Percentiles rank a stretch among this genome's conserved stretches.
phyloP scores from a whole-genome alignment of 1,140 invertebrate species.

The Trinorchestia longiramus region DNA sequence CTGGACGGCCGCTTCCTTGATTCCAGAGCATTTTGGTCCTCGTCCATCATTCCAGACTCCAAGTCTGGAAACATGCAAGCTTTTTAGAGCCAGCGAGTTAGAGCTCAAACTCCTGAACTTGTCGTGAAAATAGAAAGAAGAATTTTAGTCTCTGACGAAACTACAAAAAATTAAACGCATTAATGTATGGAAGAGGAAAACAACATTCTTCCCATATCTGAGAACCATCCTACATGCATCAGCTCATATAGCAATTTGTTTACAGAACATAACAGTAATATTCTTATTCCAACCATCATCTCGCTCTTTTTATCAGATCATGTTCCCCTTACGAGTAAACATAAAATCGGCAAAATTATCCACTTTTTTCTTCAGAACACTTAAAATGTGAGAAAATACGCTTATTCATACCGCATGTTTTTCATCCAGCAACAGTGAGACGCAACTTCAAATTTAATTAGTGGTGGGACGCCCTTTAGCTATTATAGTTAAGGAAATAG shows the following conservation, averaged over 20 bases:
- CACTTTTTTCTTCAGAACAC: no score
- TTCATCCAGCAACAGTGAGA: no score
- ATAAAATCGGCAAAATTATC: no score
- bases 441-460: no score
- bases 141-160: background rate
- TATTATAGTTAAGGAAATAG: no score
- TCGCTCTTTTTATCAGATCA: no score
- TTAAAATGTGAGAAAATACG: no score
- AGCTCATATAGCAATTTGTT: background rate
- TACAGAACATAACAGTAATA: no score
- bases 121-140: background rate
- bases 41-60: background rate
- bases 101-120: background rate
- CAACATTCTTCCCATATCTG: background rate
- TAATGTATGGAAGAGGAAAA: background rate
- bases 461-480: no score
- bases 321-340: no score
- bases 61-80: background rate
- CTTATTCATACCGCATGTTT: no score
- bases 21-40: slow-evolving; percentile 29
- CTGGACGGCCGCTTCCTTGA: slow-evolving; percentile 11
- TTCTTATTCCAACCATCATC: no score
- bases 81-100: background rate
- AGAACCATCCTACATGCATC: background rate
- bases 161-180: background rate